These are phyloP conservation scores for Lutjanus erythropterus DNA, from an alignment of 2,113 vertebrate genomes.

Conservation along the genomic window DNA sequence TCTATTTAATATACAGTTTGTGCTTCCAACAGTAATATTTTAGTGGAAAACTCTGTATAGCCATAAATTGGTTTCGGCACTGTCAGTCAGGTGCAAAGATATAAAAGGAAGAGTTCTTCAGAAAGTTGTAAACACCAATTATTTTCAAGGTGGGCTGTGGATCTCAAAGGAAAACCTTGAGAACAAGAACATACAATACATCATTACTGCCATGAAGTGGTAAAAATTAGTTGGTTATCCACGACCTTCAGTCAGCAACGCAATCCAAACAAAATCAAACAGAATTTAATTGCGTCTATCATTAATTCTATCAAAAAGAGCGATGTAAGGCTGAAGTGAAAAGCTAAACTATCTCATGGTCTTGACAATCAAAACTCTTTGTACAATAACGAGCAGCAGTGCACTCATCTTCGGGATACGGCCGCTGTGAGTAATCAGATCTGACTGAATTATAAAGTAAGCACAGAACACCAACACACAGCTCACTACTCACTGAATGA, in stretches of 20 bases:
- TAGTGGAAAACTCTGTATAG: neutral
- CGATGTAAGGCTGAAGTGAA: neutral
- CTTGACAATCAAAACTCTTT: neutral
- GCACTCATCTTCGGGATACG: neutral
- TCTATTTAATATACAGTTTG: too few species aligned
- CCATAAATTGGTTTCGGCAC: neutral
- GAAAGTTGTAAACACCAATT: slow-evolving; percentile 19
- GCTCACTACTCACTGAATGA: slow-evolving; percentile 90
- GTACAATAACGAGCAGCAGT: neutral
- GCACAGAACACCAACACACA: slow-evolving; percentile 16
- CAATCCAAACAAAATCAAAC: slow-evolving; percentile 6
- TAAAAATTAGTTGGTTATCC: slow-evolving; percentile 3
- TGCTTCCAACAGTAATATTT: neutral
- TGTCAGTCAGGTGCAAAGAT: slow-evolving; percentile 1
- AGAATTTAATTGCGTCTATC: neutral
- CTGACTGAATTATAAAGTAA: slow-evolving; percentile 38
- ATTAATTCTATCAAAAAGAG: slow-evolving; percentile 5
- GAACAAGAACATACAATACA: neutral
- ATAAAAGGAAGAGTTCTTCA: neutral
- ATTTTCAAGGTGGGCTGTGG: slow-evolving; percentile 4
- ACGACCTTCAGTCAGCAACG: slow-evolving; percentile 9
- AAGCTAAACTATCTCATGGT: neutral
- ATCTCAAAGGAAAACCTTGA: slow-evolving; percentile 5
- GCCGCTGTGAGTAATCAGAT: slow-evolving; percentile 14
- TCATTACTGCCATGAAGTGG: neutral